phyloP scores from a whole-genome alignment of 2,888 invertebrate genomes.

The Taphrorychus bicolor region DNA sequence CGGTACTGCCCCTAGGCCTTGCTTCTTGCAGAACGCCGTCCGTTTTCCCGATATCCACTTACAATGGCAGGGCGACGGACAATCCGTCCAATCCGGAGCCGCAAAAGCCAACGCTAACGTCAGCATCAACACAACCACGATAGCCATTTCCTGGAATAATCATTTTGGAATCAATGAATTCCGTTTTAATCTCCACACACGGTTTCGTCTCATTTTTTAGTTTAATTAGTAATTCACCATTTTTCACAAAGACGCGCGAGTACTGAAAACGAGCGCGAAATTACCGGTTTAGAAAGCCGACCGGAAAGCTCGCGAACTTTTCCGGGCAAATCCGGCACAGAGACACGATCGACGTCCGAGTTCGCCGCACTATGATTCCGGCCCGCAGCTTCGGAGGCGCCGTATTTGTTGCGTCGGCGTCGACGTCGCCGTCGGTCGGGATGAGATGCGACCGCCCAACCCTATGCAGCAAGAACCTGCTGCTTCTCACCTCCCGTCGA shows the following conservation, averaged over 20 bases:
- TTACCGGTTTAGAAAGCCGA: neutral
- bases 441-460: slow-evolving; percentile 53
- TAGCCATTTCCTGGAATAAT: slow-evolving; percentile 53
- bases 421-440: slow-evolving; percentile 60
- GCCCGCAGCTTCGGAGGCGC: slow-evolving; percentile 55
- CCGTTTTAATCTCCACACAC: slow-evolving; percentile 32
- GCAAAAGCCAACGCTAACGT: slow-evolving; percentile 61
- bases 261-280: neutral
- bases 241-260: no score
- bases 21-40: slow-evolving; percentile 84
- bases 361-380: slow-evolving; percentile 61
- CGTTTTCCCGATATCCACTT: slow-evolving; percentile 94
- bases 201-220: slow-evolving; percentile 8
- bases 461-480: slow-evolving; percentile 55
- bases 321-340: slow-evolving; percentile 23
- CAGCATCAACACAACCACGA: slow-evolving; percentile 55
- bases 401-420: slow-evolving; percentile 61
- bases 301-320: slow-evolving; percentile 24
- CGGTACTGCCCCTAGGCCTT: slow-evolving; percentile 81
- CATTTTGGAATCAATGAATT: slow-evolving; percentile 29
- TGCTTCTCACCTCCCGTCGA: slow-evolving; percentile 46
- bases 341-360: slow-evolving; percentile 52
- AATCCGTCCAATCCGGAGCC: slow-evolving; percentile 84
- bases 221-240: no score
- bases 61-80: slow-evolving; percentile 85